Base-by-base conservation (phyloP, 1,140 invertebrate genomes). In the Macrobrachium rosenbergii region DNA sequence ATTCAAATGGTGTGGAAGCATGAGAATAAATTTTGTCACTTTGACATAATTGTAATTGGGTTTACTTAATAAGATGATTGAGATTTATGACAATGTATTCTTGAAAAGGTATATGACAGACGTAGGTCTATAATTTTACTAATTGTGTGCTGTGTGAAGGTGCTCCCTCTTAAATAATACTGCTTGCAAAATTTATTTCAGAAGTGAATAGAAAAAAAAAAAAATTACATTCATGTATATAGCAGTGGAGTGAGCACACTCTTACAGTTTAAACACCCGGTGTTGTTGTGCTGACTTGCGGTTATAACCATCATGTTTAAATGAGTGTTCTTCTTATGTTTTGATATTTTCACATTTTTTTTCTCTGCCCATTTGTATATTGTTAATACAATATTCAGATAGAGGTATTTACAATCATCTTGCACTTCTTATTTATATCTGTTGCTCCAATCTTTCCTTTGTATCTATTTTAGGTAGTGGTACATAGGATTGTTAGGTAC, bases 101-200 rank as follows among this genome's bases (percentile, higher is more conserved):
- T 79, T 87, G 78, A 87, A 87, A 86, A 87, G 52, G 23, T 82
- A 88, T 82, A 88, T 82, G 86, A 83, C 73, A 88, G 86, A 88
- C 86, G 62, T 88, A 88, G 86, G 86, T 88, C 86, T 88, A 82
- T 88, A 88, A 88, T 88, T 69, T 83, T 88, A 88, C 86, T 88
- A 88, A 88, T 88, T 82, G 43, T 88, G 78, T 87, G 78, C 85
- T 82, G 85, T 87, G 78, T 79, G 63, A 87, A 87, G 69, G 78
- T 87, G 85, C 85, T 87, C 78, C 37, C 78, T 87, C 67, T 79
- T 78, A 69, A 78, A 62, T 52, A 78, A 69, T 88, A 45, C 75
- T 63, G 28, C 77, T 43, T 37, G 67, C 78, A 75, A 88, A 88
- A 58, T n/a, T 17, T 45, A 69, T 52, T 52, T 52, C 14, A 60